Evolutionary conservation across 2,113 vertebrate species (phyloP).

Genomic region (Poecilia latipinna): DNA sequence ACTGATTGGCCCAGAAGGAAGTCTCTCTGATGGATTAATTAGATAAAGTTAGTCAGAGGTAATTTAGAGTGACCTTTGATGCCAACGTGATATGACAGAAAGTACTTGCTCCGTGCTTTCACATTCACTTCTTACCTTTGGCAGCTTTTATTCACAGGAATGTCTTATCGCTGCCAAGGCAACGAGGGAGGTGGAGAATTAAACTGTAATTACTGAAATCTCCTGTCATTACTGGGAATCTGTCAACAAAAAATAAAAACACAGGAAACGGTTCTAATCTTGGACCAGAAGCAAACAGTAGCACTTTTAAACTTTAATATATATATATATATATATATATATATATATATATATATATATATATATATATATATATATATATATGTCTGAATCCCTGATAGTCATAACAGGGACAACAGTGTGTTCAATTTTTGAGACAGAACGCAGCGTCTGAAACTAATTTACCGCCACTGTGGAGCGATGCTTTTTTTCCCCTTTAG

Average conservation of each 20-base stretch:
- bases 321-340: too few relatives aligned
- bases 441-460: neutral
- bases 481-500: too few relatives aligned
- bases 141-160: neutral
- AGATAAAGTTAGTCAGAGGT: conserved; percentile 9
- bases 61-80: conserved; percentile 41
- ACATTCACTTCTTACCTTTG: conserved; percentile 43
- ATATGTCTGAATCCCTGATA: too few relatives aligned
- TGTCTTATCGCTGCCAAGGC: conserved; percentile 3
- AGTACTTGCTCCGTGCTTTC: conserved; percentile 43
- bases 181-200: conserved; percentile 1
- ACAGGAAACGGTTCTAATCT: neutral
- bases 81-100: conserved; percentile 23
- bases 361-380: too few relatives aligned
- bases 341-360: too few relatives aligned
- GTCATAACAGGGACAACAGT: neutral
- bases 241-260: neutral
- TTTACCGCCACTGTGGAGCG: neutral
- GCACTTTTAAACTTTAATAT: neutral
- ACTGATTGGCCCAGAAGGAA: conserved; percentile 46
- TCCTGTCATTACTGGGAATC: neutral
- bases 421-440: neutral
- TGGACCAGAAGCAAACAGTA: neutral
- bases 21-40: conserved; percentile 18
- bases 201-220: conserved; percentile 8